Evolutionary conservation across 2,797 vertebrate genomes (phyloP).

Genomic region (Gadopsis marmoratus): DNA sequence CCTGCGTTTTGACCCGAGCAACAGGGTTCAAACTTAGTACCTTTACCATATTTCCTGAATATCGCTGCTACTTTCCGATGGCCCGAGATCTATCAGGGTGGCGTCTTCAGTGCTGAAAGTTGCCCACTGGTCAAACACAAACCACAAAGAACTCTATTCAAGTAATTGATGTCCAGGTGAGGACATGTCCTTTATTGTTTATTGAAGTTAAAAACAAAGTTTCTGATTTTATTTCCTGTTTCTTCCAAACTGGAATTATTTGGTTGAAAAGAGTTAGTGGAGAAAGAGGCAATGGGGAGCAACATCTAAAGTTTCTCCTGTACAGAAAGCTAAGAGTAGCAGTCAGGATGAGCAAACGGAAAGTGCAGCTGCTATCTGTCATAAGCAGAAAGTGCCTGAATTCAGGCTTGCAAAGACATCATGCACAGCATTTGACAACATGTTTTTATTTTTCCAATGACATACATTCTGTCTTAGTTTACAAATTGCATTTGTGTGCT

Average conservation of each 20-base stretch:
- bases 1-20: neutral
- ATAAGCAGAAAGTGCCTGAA: neutral
- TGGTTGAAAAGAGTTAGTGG: neutral
- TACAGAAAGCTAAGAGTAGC: neutral
- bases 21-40: neutral
- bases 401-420: neutral
- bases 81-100: neutral
- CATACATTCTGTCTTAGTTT: neutral
- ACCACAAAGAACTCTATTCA: neutral
- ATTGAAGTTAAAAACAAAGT: neutral
- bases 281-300: neutral
- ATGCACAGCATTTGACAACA: neutral
- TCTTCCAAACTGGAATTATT: neutral
- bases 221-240: neutral
- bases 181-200: neutral
- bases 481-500: slow-evolving; percentile 12
- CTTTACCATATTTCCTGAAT: neutral
- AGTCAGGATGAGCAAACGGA: neutral
- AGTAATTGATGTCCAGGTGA: neutral
- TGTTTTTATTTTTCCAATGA: slow-evolving; percentile 4
- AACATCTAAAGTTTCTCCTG: neutral
- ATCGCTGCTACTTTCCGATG: too few relatives aligned
- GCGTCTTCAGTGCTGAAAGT: neutral
- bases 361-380: slow-evolving; percentile 20
- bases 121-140: neutral